phyloP scores from a whole-genome alignment of 2,888 invertebrate species.

The Nysson spinosus region DNA sequence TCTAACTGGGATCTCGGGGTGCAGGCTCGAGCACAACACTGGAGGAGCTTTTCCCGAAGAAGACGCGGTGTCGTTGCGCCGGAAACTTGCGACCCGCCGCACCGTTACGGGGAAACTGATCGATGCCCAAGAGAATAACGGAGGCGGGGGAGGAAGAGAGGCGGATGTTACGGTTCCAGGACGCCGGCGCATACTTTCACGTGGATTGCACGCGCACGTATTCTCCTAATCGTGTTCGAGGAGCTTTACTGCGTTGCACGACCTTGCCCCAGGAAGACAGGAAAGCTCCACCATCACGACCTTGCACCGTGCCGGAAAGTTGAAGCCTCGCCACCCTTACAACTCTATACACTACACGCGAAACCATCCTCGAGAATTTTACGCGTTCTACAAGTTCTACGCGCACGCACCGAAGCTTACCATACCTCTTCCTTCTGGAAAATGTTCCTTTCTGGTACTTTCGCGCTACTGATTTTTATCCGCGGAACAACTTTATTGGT shows the following conservation, averaged over 20 bases:
- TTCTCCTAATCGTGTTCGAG: conserved; percentile 27
- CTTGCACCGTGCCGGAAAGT: conserved; percentile 21
- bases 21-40: too few relatives aligned
- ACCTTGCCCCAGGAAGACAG: conserved; percentile 44
- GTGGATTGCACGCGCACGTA: conserved; percentile 54
- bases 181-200: conserved; percentile 67
- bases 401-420: too few relatives aligned
- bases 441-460: too few relatives aligned
- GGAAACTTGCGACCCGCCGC: conserved; percentile 59
- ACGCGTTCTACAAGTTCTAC: too few relatives aligned
- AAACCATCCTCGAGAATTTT: too few relatives aligned
- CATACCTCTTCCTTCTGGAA: too few relatives aligned
- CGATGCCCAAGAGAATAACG: conserved; percentile 64
- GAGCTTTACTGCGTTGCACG: conserved; percentile 28
- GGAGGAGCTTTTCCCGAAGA: conserved; percentile 45
- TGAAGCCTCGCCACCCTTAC: not conserved
- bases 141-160: conserved; percentile 43
- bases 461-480: too few relatives aligned
- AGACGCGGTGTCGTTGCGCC: conserved; percentile 55
- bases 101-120: conserved; percentile 57
- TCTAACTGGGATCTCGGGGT: not conserved
- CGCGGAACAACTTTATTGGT: too few relatives aligned
- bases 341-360: too few relatives aligned
- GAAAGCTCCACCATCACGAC: conserved; percentile 25
- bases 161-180: conserved; percentile 46